phyloP scores from a whole-genome alignment of 2,113 vertebrate species.

The Tychaedon coryphoeus region DNA sequence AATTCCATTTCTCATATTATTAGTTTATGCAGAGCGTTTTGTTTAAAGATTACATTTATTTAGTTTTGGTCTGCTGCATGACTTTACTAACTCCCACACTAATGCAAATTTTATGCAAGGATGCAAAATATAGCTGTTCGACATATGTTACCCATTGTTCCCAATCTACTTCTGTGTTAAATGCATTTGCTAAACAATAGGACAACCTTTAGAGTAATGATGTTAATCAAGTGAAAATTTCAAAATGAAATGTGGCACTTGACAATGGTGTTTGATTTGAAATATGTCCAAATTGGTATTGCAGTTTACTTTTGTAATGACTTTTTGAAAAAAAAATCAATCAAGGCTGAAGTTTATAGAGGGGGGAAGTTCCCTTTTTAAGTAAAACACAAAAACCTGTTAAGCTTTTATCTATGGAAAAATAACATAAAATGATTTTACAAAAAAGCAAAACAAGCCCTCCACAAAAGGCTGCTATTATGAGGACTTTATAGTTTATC shows the following conservation, averaged over 20 bases:
- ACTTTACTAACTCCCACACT: background rate
- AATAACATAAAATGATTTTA: background rate
- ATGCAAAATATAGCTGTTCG: constrained; percentile 31
- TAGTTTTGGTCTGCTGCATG: background rate
- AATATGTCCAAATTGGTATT: background rate
- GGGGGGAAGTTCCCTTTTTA: background rate
- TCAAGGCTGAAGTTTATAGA: background rate
- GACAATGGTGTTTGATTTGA: background rate
- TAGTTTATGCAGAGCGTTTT: background rate
- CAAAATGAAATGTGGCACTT: background rate
- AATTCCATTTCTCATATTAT: constrained; percentile 18
- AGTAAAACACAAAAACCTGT: background rate
- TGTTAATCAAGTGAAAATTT: constrained; percentile 11
- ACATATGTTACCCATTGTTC: constrained; percentile 22
- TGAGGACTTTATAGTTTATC: background rate
- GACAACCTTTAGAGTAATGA: background rate
- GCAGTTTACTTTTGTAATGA: background rate
- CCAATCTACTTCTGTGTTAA: background rate
- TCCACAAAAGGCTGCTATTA: background rate
- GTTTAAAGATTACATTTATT: constrained; percentile 30
- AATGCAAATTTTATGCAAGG: constrained; percentile 28
- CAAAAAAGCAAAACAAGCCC: background rate
- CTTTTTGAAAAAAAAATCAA: background rate
- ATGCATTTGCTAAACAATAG: constrained; percentile 1
- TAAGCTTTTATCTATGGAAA: background rate